phyloP scores from a whole-genome alignment of 1,140 invertebrate genomes.

The Bombus fervidus region DNA sequence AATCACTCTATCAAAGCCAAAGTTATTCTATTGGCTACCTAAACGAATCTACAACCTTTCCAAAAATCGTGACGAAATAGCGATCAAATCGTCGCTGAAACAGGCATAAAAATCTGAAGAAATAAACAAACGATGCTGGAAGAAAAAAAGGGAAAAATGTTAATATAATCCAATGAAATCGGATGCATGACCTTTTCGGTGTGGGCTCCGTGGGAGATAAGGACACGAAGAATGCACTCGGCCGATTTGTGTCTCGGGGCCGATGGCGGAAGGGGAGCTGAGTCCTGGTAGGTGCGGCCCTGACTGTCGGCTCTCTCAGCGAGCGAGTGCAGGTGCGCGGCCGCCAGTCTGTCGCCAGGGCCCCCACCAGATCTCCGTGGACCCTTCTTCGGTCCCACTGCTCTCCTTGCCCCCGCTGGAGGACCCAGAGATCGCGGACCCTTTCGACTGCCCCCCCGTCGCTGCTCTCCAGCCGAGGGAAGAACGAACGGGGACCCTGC shows the following conservation, averaged over 20 bases:
- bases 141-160: not conserved
- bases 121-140: too few relatives aligned
- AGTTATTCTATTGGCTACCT: too few relatives aligned
- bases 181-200: constrained; percentile 46
- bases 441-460: constrained; percentile 44
- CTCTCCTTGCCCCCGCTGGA: constrained; percentile 28
- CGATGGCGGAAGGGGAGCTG: constrained; percentile 58
- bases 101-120: not conserved
- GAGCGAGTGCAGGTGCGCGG: constrained; percentile 78
- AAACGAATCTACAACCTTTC: not conserved
- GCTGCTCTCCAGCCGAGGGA: constrained; percentile 45
- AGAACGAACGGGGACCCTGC: constrained; percentile 50
- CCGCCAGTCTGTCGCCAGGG: constrained; percentile 82
- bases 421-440: constrained; percentile 57
- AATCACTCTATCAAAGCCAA: too few relatives aligned
- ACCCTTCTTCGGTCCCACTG: constrained; percentile 43
- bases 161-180: not conserved
- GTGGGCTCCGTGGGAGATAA: constrained; percentile 60
- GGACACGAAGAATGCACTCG: constrained; percentile 61
- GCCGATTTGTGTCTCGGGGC: constrained; percentile 52
- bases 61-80: not conserved
- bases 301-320: constrained; percentile 70
- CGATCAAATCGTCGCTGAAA: not conserved
- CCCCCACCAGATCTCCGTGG: constrained; percentile 37
- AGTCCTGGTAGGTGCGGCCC: constrained; percentile 70